Evolutionary conservation across 2,797 vertebrate species (phyloP).

Genomic region (Pseudopleuronectes americanus): DNA sequence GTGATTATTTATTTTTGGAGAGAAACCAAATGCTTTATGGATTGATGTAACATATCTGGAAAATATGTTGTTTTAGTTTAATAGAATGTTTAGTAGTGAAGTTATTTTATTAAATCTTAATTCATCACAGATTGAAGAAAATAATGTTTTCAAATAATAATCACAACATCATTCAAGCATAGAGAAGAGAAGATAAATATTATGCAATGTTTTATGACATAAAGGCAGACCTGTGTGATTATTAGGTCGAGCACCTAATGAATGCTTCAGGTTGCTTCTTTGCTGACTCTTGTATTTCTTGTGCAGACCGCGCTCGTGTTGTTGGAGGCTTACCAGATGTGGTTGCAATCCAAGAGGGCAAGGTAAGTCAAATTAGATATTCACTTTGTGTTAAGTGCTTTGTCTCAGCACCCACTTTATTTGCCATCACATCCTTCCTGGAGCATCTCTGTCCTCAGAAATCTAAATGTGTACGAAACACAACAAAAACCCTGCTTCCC

Average conservation of each 20-base stretch:
- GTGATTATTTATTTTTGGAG: slow-evolving; percentile 73
- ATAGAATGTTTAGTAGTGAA: neutral
- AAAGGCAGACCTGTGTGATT: neutral
- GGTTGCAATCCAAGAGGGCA: slow-evolving; percentile 98
- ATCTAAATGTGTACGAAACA: neutral
- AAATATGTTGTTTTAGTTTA: slow-evolving; percentile 1
- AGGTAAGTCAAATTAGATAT: slow-evolving; percentile 82
- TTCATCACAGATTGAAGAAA: slow-evolving; percentile 1
- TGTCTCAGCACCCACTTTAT: neutral
- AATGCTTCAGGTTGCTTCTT: slow-evolving; percentile 9
- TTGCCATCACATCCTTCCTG: neutral
- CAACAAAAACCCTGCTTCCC: slow-evolving; percentile 4
- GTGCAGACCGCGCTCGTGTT: slow-evolving; percentile 95
- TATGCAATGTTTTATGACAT: neutral
- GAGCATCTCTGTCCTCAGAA: slow-evolving; percentile 3
- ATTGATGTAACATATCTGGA: slow-evolving; percentile 25
- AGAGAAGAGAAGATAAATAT: too few relatives aligned
- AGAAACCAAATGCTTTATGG: slow-evolving; percentile 18
- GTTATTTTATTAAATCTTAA: slow-evolving; percentile 2
- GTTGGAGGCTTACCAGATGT: slow-evolving; percentile 96
- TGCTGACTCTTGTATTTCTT: slow-evolving; percentile 47
- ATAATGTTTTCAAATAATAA: neutral
- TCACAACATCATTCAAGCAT: neutral
- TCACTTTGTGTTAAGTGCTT: neutral
- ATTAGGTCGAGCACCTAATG: neutral